Evolutionary conservation across 2,113 vertebrate genomes (phyloP), one percentile per base, ranked within the genome.

Genomic region (Fukomys damarensis): DNA sequence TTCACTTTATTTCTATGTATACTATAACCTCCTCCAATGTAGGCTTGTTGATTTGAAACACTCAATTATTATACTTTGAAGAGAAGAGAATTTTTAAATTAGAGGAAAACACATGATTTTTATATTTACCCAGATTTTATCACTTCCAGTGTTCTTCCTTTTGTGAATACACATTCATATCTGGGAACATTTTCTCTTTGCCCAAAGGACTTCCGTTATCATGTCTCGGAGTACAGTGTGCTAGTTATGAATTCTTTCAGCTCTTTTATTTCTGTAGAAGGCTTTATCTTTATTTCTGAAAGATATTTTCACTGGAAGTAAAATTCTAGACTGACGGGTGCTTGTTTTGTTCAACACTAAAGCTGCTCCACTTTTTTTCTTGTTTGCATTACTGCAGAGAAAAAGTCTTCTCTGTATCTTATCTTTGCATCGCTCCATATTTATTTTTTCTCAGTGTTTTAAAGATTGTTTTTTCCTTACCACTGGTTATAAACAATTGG

Each of bases 341-440:
- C 91, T 96, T 81, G 30, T 96, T 87, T 86, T 56, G 92, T 63
- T 88, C 52, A 88, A 35, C 83, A 93, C 58, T 76, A 11, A 70
- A 88, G 79, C 72, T 28, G 0, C 4, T 54, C 38, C 12, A 14
- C 2, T 2, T 76, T 76, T 84, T 68, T 82, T 52, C 77, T 54
- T 87, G 7, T 22, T 84, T 63, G 59, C 22, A 83, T 87, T 93
- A 52, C 35, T 81, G 66, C 59, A 68, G 12, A 91, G 32, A 76
- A 94, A 76, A 94, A 43, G 13, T 65, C 16, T 61, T 6, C 24
- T 91, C n/a, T 84, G 35, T 35, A 9, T 80, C 28, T 91, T 88
- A 81, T 68, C 43, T 89, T 74, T 89, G 38, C 52, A 24, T 12
- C 10, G 66, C 54, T 72, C 2, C n/a, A 49, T 38, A 41, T 17